Conservation (phyloP, 2,797 vertebrate species). For the Otolemur crassicaudatus region DNA sequence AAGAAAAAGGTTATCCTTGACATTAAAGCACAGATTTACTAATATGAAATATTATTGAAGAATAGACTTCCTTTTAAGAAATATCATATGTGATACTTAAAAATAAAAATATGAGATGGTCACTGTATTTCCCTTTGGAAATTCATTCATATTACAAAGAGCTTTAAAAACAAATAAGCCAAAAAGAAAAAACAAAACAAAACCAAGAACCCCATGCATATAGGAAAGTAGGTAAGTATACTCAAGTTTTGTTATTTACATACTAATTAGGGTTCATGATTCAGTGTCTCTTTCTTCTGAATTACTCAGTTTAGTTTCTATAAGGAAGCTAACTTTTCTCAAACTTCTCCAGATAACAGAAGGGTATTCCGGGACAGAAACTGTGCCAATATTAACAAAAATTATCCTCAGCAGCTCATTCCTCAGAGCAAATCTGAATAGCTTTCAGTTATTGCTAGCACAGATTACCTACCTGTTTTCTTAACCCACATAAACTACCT, state of each 20-base stretch:
- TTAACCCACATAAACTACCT: not conserved
- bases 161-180: not conserved
- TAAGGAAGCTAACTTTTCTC: not conserved
- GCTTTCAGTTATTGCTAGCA: not conserved
- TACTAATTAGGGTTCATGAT: not conserved
- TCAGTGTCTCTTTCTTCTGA: not conserved
- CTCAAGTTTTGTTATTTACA: not conserved
- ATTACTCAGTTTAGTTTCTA: not conserved
- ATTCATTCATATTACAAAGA: not conserved
- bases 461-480: not conserved
- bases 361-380: not conserved
- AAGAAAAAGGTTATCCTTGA: not conserved
- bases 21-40: not conserved
- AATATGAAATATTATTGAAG: not conserved
- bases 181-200: not conserved
- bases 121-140: not conserved
- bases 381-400: not conserved
- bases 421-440: not conserved
- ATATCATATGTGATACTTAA: not conserved
- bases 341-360: not conserved
- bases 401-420: not conserved
- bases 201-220: too few species aligned
- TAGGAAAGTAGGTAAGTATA: not conserved
- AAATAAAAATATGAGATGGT: not conserved
- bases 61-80: not conserved